Base-by-base conservation (phyloP, 2,888 invertebrate species). In the Chrysolina haemoptera region DNA sequence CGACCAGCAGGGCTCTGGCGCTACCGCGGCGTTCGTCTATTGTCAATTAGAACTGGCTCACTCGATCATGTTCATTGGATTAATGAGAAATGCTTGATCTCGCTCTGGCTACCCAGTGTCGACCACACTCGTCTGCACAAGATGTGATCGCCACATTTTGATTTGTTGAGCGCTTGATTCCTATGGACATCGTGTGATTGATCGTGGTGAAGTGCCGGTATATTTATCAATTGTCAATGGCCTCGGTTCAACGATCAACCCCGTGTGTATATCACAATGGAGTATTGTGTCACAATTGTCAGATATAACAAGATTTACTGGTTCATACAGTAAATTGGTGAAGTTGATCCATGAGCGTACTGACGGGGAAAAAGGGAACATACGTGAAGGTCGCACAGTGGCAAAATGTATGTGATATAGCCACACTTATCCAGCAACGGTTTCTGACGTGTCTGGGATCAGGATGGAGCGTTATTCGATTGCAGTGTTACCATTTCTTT, bases 31-130 rank as follows among this genome's bases (percentile, higher is more conserved):
- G 79, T 79, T 80, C 80, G 80, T 83, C 85, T 81, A 86, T 86
- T 86, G 85, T 86, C 85, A 85, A 85, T 85, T 85, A 85, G 82
- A 81, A 82, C 82, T 76, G 80, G 82, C 82, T 80, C 83, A 82
- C 83, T 86, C 83, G 85, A 85, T 86, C 84, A 85, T 85, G 83
- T 85, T 85, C 85, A 85, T 85, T 84, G 84, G 84, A 83, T 85
- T 85, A 86, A 85, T 86, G 85, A 85, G 84, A 85, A 83, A 85
- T 85, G 84, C 85, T 82, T 59, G 59, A 59, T 59, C 22, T 59
- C 59, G 27, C 82, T 82, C 75, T 76, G 72, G 75, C 74, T 76
- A 76, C 77, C 75, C 76, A 80, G 78, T 85, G 86, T 86, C 86
- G 82, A 80, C 82, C 82, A 79, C 86, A 86, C 82, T 85, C 84